These are phyloP conservation scores for Neosilurus mollespiculum DNA, from an alignment of 2,797 vertebrate genomes.

Conservation along the genomic window DNA sequence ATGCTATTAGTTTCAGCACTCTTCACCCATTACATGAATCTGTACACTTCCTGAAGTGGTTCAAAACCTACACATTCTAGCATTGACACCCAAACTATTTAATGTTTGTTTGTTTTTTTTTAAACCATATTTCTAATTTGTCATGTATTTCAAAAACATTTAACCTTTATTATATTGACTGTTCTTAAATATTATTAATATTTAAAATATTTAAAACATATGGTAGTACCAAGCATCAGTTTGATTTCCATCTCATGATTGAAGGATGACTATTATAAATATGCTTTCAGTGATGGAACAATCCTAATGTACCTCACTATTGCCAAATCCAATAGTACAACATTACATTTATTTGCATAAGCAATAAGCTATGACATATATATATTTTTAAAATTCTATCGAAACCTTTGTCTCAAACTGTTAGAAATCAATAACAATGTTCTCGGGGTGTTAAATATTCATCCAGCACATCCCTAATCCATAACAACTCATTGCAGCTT, in stretches of 20 bases:
- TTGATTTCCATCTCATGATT: not conserved
- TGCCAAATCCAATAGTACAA: not conserved
- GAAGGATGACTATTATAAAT: not conserved
- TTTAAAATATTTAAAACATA: too few relatives aligned
- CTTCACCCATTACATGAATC: conserved; percentile 16
- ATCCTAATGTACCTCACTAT: not conserved
- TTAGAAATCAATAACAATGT: conserved; percentile 25
- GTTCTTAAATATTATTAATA: not conserved
- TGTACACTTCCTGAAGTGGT: conserved; percentile 5
- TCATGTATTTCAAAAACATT: not conserved
- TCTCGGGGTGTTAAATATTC: conserved; percentile 13
- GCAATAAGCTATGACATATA: not conserved
- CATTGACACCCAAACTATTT: not conserved
- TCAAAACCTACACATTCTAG: not conserved
- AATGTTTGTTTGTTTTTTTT: not conserved
- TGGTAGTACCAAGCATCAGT: too few relatives aligned
- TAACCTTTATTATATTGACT: not conserved
- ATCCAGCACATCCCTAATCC: conserved; percentile 3
- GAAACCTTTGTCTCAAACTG: not conserved
- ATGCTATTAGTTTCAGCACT: conserved; percentile 7
- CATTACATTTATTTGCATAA: not conserved
- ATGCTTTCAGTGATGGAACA: not conserved
- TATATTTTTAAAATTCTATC: not conserved
- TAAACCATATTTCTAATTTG: not conserved
- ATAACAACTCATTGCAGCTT: conserved; percentile 17